Conservation (phyloP, 2,113 vertebrate species). For the Kryptolebias marmoratus region DNA sequence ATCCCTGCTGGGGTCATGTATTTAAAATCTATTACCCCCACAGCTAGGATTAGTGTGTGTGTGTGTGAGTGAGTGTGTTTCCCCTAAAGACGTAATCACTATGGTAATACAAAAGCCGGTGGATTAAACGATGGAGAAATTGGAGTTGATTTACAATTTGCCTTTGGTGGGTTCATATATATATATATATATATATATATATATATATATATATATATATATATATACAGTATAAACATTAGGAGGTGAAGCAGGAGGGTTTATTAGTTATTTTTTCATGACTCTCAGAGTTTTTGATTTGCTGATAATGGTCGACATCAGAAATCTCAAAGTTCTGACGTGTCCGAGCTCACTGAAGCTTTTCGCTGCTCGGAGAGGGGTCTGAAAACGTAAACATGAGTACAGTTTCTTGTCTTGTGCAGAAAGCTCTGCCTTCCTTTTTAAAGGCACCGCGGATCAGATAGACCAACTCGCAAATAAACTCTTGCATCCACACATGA, state of each 20-base stretch:
- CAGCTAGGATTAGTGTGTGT: slow-evolving; percentile 72
- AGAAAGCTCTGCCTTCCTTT: neutral
- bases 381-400: no score
- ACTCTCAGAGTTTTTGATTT: neutral
- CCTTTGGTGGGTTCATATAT: slow-evolving; percentile 50
- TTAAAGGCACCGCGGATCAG: neutral
- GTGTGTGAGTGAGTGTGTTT: slow-evolving; percentile 53
- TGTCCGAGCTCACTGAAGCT: no score
- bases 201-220: slow-evolving; percentile 56
- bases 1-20: slow-evolving; percentile 77
- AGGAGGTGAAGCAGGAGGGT: neutral
- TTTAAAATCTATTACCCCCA: slow-evolving; percentile 81
- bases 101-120: slow-evolving; percentile 79
- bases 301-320: slow-evolving; percentile 2
- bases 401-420: neutral
- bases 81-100: slow-evolving; percentile 80
- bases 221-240: slow-evolving; percentile 24
- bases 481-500: neutral
- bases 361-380: neutral
- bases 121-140: slow-evolving; percentile 73
- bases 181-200: slow-evolving; percentile 44
- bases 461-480: neutral
- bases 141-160: slow-evolving; percentile 63
- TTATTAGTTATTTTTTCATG: neutral
- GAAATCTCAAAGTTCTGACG: neutral